Conservation (phyloP, 2,797 vertebrate species). For the Craterocephalus amniculus region DNA sequence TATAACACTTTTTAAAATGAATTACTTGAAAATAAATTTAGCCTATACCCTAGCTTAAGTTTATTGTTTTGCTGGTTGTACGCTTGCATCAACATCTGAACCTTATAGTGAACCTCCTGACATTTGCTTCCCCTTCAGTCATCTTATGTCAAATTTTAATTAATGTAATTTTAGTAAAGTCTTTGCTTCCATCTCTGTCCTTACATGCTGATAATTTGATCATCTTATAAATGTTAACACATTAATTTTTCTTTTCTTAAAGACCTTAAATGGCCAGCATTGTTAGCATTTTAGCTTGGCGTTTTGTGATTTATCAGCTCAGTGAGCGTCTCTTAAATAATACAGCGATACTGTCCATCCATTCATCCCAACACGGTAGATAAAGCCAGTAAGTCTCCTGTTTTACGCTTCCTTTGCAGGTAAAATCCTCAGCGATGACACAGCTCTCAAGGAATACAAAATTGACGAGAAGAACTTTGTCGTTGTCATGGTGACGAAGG, state of each 20-base stretch:
- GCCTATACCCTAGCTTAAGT: no score
- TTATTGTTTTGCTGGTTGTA: not conserved
- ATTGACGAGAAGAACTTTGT: constrained; percentile 98
- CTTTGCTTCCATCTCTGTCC: no score
- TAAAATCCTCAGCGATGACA: constrained; percentile 95
- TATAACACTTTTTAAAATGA: not conserved
- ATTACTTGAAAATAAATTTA: not conserved
- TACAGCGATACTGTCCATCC: constrained; percentile 1
- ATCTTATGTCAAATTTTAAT: not conserved
- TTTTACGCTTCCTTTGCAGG: constrained; percentile 76
- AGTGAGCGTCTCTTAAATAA: not conserved
- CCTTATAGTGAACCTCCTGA: not conserved
- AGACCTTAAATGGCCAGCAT: not conserved
- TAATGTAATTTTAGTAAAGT: not conserved
- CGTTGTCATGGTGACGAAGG: constrained; percentile 98
- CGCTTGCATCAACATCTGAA: not conserved
- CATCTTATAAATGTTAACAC: no score
- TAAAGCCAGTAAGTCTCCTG: not conserved
- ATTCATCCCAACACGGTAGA: not conserved
- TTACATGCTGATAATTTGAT: no score
- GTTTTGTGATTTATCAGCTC: constrained; percentile 1
- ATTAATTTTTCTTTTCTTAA: not conserved
- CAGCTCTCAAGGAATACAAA: constrained; percentile 94
- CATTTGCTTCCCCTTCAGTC: not conserved
- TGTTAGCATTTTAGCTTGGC: not conserved